Base-by-base conservation (phyloP, 2,113 vertebrate species). In the Paraplagusia blochii region DNA sequence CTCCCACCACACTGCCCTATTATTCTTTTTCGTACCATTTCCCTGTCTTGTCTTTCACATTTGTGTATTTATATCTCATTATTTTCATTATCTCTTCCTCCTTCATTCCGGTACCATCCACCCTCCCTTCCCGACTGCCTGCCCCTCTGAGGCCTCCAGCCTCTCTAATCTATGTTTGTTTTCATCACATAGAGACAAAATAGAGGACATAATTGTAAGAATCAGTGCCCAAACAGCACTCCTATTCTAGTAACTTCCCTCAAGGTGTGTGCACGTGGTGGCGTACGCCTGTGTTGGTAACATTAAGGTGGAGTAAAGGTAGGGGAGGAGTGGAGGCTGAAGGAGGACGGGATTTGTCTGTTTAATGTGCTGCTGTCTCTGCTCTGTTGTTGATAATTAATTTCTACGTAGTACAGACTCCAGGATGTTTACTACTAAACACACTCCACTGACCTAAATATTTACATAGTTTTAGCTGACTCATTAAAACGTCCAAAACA, bases 171-270 rank as follows among this genome's bases (percentile, higher is more conserved):
- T 29, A 29, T 53, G 42, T 50, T 36, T 76, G 51, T 76, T 80
- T 75, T 63, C 53, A 39, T 63, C 66, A 39, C 69, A 65, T 54
- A 53, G 44, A 63, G 67, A 71, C 64, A 79, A 79, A 76, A 50
- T 56, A 66, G 29, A 74, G 51, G 62, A 69, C 52, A 42, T 48
- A 79, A 66, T 76, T 46, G 52, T 22, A 66, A 76, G 61, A 71
- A 81, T 78, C 39, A 66, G 49, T 39, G 18, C 57, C 10, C 52
- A 16, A 10, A 11, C 40, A 22, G 15, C 44, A 15, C 2, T 47
- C 61, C 35, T 34, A 2, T 35, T 14, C 47, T 15, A 51, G 17
- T 22, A 29, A 36, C 48, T 15, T 63, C n/a, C 34, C 39, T 56
- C 1, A 35, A 5, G 50, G 29, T 55, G 18, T 69, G 8, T 53